Conservation (phyloP, 1,140 invertebrate species). For the Macrotrachela quadricornifera region DNA sequence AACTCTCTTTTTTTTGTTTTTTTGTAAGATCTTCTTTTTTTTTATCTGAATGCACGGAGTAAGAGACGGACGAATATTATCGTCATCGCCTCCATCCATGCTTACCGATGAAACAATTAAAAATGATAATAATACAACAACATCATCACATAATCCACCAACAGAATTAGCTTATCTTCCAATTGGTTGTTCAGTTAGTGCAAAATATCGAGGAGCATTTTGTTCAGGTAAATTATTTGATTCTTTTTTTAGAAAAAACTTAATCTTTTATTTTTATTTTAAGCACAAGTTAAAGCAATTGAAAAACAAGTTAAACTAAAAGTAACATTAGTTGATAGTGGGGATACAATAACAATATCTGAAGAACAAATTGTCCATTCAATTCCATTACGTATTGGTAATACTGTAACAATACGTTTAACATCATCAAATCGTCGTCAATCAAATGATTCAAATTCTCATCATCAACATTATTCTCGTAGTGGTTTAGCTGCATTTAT, state of each 20-base stretch:
- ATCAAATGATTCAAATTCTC: background rate
- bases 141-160: no score
- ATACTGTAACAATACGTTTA: background rate
- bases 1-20: no score
- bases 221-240: slow-evolving; percentile 88
- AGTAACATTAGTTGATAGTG: slow-evolving; percentile 34
- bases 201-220: slow-evolving; percentile 97
- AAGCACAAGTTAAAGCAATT: slow-evolving; percentile 46
- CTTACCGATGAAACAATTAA: no score
- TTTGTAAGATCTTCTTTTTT: no score
- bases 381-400: background rate
- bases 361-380: background rate
- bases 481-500: no score
- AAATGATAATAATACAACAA: no score
- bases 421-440: background rate
- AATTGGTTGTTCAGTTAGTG: slow-evolving; percentile 94
- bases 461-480: background rate
- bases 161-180: slow-evolving; percentile 46
- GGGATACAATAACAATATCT: background rate
- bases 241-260: slow-evolving; percentile 52
- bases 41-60: no score
- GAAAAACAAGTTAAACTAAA: slow-evolving; percentile 77
- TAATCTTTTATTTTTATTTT: no score
- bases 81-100: no score
- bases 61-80: no score